Base-by-base conservation (phyloP, 1,140 invertebrate species). In the Pygmarrhopalites habei region DNA sequence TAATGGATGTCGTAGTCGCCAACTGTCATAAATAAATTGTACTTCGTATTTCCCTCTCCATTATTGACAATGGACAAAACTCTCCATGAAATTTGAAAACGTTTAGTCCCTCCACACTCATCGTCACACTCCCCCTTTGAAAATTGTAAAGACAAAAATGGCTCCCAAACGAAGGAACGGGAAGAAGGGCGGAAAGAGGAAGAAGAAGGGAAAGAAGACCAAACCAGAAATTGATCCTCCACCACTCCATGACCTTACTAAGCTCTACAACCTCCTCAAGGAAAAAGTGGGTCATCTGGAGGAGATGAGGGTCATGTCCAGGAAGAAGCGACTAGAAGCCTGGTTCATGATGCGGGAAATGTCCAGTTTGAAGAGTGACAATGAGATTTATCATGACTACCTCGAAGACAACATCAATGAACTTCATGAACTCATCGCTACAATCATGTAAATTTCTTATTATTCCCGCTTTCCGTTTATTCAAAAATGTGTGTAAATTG, bases 311-410 rank as follows among this genome's bases (percentile, higher is more conserved):
- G 25, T 62, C 10, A 28, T 35, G 14, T 30, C 58, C 12, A 35
- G 66, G 44, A 58, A 62, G 21, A 68, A 68, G 44, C 52, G 66
- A 10, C 12, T 68, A 4, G 66, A 68, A 51, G 63, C 41, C 4
- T 68, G 62, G 62, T 65, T 68, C 56, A 52, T 65, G 28, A 59
- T 59, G 15, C 41, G 58, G 29, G 62, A 68, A 47, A 62, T 65
- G 47, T 14, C 32, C 2, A 41, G 52, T 30, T 15, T 60, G 1
- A 51, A 62, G 26, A 41, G 46, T 19, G 63, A 68, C 47, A 65
- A 68, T 29, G 29, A 14, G 1, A 32, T 64, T n/a, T 68, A 65
- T 35, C 35, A 49, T 5, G 59, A 68, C n/a, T 59, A 62, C 28
- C 39, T 68, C 21, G 28, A 62, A 17, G 66, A 65, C 21, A 65